Evolutionary conservation across 2,113 vertebrate genomes (phyloP).

Genomic region (Pitta sordida): DNA sequence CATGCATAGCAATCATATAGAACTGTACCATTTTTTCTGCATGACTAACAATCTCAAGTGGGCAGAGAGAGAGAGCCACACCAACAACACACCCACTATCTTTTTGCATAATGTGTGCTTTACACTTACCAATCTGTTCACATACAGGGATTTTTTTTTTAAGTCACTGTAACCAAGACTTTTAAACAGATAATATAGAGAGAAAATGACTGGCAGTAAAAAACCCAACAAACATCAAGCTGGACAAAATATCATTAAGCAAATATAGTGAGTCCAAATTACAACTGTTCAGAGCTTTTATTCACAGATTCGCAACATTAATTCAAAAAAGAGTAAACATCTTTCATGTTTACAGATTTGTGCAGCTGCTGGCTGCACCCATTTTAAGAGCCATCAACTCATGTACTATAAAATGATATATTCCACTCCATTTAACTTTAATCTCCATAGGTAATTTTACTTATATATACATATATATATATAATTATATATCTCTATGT

Average conservation of each 20-base stretch:
- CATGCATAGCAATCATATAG: neutral
- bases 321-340: neutral
- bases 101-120: conserved; percentile 45
- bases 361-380: neutral
- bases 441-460: neutral
- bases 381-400: neutral
- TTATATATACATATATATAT: too few species aligned
- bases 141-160: neutral
- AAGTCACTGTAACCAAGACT: neutral
- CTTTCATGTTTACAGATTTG: neutral
- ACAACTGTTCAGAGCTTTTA: neutral
- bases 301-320: too few species aligned
- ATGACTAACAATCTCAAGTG: neutral
- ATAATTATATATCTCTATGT: too few species aligned
- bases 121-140: conserved; percentile 34
- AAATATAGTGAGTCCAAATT: neutral
- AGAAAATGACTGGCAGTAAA: neutral
- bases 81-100: conserved; percentile 1
- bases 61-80: conserved; percentile 10
- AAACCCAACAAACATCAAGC: neutral
- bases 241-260: neutral
- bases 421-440: neutral
- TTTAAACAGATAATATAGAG: neutral
- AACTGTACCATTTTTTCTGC: conserved; percentile 40
- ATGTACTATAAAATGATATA: neutral